Base-by-base conservation (phyloP, 2,113 vertebrate genomes). In the Charadrius vociferus region DNA sequence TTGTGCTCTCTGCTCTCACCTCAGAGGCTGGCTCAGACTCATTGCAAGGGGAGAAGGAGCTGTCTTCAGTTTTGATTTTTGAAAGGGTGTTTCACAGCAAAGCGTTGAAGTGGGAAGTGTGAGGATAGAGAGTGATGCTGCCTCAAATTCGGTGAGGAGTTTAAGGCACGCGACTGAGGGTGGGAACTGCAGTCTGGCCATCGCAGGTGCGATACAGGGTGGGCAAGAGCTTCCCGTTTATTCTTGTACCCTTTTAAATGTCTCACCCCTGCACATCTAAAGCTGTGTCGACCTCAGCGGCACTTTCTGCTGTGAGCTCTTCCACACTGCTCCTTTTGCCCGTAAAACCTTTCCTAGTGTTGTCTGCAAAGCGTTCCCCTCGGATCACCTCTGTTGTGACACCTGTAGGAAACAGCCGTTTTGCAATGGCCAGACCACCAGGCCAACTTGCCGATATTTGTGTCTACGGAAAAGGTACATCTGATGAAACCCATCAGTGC, bases 111-210 rank as follows among this genome's bases (percentile, higher is more conserved):
- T 1, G 14, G 20, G 52, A 81, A 10, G 19, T 1, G 1, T 58
- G 52, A 49, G 47, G 49, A 14, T 30, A 47, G 52, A 63, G 13
- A 10, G 65, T 36, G 58, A 37, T 72, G 34, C n/a, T 81, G 14
- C 73, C 63, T 92, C 1, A 0, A 79, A 52, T 19, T 36, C 61
- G 36, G 36, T 15, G 77, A 61, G 36, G 62, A 68, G 21, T 63
- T 74, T 21, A 84, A 79, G 67, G 72, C 30, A 22, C 2, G 0
- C 0, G 4, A 13, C 0, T 1, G 53, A 77, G 59, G 30, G 3
- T 61, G 15, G 39, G n/a, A 86, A 23, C 50, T 22, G 56, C 52
- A 41, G 11, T 20, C 26, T 95, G 2, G 1, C 75, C 47, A 5
- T 82, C 0, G 1, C 72, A 81, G 41, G 36, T 6, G 7, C 82